A percentile compares a stretch with the other conserved stretches of the same genome.
Conservation (phyloP, 2,113 vertebrate genomes). For the Nycticryphes semicollaris region DNA sequence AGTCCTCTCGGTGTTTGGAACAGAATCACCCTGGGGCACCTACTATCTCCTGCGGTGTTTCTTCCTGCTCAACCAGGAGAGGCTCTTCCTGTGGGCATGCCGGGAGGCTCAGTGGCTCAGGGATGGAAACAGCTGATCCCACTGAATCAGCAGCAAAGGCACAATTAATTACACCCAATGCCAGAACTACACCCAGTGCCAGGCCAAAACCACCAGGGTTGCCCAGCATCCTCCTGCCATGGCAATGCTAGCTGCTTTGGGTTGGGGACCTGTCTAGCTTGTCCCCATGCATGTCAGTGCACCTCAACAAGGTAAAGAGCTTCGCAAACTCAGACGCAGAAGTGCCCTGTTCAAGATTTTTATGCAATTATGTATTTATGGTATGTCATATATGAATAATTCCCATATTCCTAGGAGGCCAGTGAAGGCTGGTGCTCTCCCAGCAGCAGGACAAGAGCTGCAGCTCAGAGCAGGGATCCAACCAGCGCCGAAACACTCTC, state of each 20-base stretch:
- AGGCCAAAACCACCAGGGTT: neutral
- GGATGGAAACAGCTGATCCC: neutral
- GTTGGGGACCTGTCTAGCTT: accelerated
- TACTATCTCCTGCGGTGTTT: neutral
- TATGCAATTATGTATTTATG: neutral
- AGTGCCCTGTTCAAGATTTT: neutral
- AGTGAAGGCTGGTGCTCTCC: neutral
- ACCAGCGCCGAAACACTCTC: accelerated
- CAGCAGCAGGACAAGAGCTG: neutral
- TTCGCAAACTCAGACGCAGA: neutral
- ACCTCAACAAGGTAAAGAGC: neutral
- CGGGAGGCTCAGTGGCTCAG: neutral
- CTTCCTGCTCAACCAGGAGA: neutral
- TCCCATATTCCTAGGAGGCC: neutral
- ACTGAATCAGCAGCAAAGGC: neutral
- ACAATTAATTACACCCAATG: neutral
- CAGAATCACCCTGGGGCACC: neutral
- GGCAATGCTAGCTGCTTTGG: neutral
- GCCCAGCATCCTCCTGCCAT: neutral
- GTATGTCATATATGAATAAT: neutral
- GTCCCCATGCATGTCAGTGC: accelerated
- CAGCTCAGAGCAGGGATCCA: neutral
- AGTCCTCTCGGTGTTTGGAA: neutral
- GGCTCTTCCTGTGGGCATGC: neutral
- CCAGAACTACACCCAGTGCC: neutral